Evolutionary conservation across 2,888 invertebrate species (phyloP), one percentile per base, ranked within the genome.

Genomic region (Merodon equestris): DNA sequence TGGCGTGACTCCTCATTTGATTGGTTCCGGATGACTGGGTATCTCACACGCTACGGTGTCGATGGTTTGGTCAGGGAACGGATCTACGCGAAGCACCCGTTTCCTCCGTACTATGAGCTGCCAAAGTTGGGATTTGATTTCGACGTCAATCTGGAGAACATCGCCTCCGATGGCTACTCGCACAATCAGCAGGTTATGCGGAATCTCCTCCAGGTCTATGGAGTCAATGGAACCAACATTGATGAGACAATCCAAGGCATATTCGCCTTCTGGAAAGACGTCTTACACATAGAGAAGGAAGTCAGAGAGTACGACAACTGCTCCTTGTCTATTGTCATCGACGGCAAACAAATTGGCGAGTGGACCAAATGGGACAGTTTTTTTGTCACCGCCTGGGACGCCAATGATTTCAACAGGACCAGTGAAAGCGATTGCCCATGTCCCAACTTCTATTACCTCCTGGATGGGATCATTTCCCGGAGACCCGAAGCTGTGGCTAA

Each of bases 11-110:
- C 83, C 1, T 83, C 81, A 2, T 87, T 88, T 18, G 84, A 85
- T 61, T 87, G 88, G 88, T 86, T 87, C 36, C 87, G 87, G 57
- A 88, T 87, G 87, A 86, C 85, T 61, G 83, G 87, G 4, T 84
- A 87, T 34, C 81, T 87, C 9, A 84, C 84, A 0, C 87, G 86
- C 40, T 88, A 84, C 38, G 87, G 86, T 0, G 73, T 75, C 10
- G 14, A 36, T 0, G 84, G 83, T 0, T 66, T 87, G 1, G 83
- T 88, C 1, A 73, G 84, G 18, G 86, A 88, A 10, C 18, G 75
- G 0, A 83, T 86, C 2, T 1, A 72, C 36, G 82, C 83, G 0
- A 67, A 76, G 38, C 83, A 85, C 70, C 87, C 88, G 0, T 88
- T 85, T 18, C 50, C 75, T 1, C 87, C 88, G 0, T 85, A 83